Percentiles rank a stretch among this genome's conserved stretches.
Conservation (phyloP, 2,797 vertebrate genomes). For the Malurus leucopterus region DNA sequence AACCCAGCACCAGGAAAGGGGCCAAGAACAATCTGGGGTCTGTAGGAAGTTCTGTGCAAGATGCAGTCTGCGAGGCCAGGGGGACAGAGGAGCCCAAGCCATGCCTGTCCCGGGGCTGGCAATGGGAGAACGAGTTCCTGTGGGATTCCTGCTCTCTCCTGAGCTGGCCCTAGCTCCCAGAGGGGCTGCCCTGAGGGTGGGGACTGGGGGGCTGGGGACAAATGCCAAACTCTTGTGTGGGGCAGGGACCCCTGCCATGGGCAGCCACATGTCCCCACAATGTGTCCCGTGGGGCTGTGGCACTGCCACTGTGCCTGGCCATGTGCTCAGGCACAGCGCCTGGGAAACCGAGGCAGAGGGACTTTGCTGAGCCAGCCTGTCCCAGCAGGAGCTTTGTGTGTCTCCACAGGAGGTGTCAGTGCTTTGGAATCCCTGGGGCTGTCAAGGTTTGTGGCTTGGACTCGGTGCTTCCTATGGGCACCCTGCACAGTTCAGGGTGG, state of each 20-base stretch:
- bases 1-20: background rate
- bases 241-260: background rate
- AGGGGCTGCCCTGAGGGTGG: background rate
- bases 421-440: background rate
- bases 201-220: background rate
- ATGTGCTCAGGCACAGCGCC: accelerated
- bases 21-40: background rate
- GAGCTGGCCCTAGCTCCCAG: accelerated
- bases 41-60: background rate
- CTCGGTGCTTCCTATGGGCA: background rate
- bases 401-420: background rate
- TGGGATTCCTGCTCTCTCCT: background rate
- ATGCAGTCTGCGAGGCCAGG: background rate
- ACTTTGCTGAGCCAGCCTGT: background rate
- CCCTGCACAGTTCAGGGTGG: background rate
- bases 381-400: background rate
- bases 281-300: accelerated
- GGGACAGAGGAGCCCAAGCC: background rate
- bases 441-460: background rate
- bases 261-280: background rate
- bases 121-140: background rate
- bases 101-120: background rate
- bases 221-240: background rate
- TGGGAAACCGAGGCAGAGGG: background rate
- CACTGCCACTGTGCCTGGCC: accelerated